These are phyloP conservation scores for Zaprionus camerounensis DNA, from an alignment of 1,140 invertebrate species.

Conservation along the genomic window DNA sequence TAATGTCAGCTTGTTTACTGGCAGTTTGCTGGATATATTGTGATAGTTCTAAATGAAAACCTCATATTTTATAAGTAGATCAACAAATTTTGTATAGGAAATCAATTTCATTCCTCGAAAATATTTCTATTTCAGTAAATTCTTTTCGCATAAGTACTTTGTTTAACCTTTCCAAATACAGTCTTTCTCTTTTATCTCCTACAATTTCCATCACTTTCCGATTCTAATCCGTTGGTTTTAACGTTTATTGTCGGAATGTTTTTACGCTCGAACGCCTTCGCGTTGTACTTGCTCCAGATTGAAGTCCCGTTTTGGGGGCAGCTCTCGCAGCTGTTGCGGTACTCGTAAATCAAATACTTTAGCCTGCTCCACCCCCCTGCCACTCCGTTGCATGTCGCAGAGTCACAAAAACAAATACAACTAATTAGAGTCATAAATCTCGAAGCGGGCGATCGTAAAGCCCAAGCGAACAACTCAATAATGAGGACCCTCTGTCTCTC, in stretches of 20 bases:
- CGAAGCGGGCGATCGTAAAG: constrained; percentile 14
- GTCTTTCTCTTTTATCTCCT: not conserved
- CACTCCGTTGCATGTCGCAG: constrained; percentile 54
- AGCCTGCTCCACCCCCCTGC: not conserved
- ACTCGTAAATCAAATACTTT: constrained; percentile 46
- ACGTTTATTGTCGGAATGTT: constrained; percentile 5
- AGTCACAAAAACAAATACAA: constrained; percentile 53
- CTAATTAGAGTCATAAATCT: constrained; percentile 77
- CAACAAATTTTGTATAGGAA: no score
- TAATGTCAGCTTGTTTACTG: no score
- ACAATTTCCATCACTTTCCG: not conserved
- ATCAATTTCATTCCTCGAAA: no score
- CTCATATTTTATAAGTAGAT: no score
- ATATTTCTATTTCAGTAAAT: no score
- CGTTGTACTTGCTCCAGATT: not conserved
- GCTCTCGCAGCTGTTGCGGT: not conserved
- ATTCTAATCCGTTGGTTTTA: not conserved
- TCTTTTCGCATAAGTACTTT: not conserved
- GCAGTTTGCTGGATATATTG: no score
- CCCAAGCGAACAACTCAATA: constrained; percentile 17
- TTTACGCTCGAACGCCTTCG: constrained; percentile 6
- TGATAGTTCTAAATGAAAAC: no score
- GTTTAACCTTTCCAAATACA: not conserved
- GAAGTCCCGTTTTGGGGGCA: not conserved
- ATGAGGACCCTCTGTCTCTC: not conserved